These are phyloP conservation scores for Malurus splendens DNA, from an alignment of 2,797 vertebrate genomes.

Conservation along the genomic window DNA sequence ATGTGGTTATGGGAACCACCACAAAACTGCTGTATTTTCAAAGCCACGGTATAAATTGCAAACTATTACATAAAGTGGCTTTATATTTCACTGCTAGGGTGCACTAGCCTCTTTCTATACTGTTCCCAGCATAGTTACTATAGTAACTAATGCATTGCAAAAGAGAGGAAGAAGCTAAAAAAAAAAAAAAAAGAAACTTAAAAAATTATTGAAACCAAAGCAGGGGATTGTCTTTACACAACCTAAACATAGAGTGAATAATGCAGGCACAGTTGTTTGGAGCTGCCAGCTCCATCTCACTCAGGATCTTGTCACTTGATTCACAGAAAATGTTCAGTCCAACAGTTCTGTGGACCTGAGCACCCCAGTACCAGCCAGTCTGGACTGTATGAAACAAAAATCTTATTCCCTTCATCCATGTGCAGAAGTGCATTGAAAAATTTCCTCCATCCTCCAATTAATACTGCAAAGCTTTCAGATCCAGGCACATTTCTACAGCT, in stretches of 20 bases:
- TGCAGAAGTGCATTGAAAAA: background rate
- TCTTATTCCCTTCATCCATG: background rate
- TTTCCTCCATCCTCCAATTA: background rate
- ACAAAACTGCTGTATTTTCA: slow-evolving; percentile 33
- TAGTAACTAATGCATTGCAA: slow-evolving; percentile 73
- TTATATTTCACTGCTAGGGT: slow-evolving; percentile 58
- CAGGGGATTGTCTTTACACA: background rate
- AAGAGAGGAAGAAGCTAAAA: background rate
- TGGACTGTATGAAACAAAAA: background rate
- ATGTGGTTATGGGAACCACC: slow-evolving; percentile 43
- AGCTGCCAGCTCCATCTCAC: background rate
- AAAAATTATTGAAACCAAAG: slow-evolving; percentile 34
- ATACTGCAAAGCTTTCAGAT: background rate
- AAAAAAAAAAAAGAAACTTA: slow-evolving; percentile 8
- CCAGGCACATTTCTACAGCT: background rate
- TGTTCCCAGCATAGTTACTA: slow-evolving; percentile 70
- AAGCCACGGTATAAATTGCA: slow-evolving; percentile 56
- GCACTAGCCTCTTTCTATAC: slow-evolving; percentile 60
- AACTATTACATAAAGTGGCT: slow-evolving; percentile 65
- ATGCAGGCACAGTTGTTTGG: background rate
- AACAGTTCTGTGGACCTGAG: background rate
- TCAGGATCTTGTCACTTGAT: background rate
- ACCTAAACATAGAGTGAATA: background rate
- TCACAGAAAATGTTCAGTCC: background rate
- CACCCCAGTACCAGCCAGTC: background rate